A percentile compares a stretch with the other conserved stretches of the same genome.
Conservation (phyloP, 2,797 vertebrate genomes). For the Oryzias sinensis region DNA sequence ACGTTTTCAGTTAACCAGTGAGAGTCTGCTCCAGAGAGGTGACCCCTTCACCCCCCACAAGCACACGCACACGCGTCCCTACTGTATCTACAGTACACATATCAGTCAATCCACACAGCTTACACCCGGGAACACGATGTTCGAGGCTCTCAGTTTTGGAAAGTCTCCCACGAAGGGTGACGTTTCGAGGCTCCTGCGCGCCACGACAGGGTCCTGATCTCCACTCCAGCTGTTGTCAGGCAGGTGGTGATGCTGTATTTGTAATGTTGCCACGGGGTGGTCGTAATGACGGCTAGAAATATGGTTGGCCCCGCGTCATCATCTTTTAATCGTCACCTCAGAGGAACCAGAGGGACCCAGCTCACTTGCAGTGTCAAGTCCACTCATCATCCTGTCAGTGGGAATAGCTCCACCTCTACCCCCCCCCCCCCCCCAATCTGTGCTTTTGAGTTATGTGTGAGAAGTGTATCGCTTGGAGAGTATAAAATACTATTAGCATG, state of each 20-base stretch:
- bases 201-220: constrained; percentile 29
- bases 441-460: constrained; percentile 62
- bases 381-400: constrained; percentile 73
- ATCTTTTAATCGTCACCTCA: constrained; percentile 68
- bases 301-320: constrained; percentile 59
- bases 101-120: constrained; percentile 69
- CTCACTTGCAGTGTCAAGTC: constrained; percentile 63
- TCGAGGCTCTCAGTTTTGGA: constrained; percentile 68
- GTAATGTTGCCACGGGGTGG: constrained; percentile 58
- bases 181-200: constrained; percentile 8
- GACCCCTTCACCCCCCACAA: constrained; percentile 41
- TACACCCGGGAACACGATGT: constrained; percentile 79
- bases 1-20: constrained; percentile 49
- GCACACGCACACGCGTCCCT: constrained; percentile 27
- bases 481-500: constrained; percentile 56
- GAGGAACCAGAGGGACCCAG: constrained; percentile 53
- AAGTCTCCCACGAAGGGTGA: constrained; percentile 56
- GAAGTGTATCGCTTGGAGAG: constrained; percentile 40
- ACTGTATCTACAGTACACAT: constrained; percentile 71
- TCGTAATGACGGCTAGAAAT: constrained; percentile 59
- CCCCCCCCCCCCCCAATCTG: constrained; percentile 32
- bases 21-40: constrained; percentile 57
- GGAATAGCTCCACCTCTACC: constrained; percentile 46
- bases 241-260: constrained; percentile 66
- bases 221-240: constrained; percentile 62